Conservation (phyloP, 2,797 vertebrate species). For the Kryptopterus vitreolus region DNA sequence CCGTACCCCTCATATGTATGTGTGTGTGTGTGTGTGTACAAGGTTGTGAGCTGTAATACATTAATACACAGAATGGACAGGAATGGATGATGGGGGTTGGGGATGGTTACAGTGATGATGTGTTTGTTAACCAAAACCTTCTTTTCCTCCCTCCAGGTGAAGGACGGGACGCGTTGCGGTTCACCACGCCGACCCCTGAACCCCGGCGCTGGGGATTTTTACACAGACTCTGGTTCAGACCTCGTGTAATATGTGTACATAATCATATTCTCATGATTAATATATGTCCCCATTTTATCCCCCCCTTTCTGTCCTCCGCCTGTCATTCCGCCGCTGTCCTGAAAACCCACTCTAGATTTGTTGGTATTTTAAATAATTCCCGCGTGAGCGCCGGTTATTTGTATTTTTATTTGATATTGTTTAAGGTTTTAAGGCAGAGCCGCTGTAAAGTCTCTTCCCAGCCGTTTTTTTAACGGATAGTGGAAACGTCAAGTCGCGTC, state of each 20-base stretch:
- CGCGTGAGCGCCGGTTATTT: conserved; percentile 26
- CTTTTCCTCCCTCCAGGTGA: conserved; percentile 34
- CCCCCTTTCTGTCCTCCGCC: conserved; percentile 49
- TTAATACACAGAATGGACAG: too few species aligned
- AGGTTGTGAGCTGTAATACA: too few species aligned
- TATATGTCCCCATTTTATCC: conserved; percentile 62
- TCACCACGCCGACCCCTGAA: conserved; percentile 11
- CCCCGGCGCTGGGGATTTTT: conserved; percentile 8
- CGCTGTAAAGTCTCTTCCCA: conserved; percentile 13
- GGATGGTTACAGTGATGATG: too few species aligned
- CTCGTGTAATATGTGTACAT: conserved; percentile 76
- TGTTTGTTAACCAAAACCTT: background rate
- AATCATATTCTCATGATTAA: conserved; percentile 67
- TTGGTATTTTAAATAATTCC: conserved; percentile 61
- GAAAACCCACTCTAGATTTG: conserved; percentile 53
- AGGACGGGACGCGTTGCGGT: conserved; percentile 22
- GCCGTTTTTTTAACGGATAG: background rate
- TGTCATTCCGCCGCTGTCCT: conserved; percentile 66
- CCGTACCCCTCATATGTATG: too few species aligned
- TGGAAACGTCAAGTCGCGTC: too few species aligned
- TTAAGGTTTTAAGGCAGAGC: conserved; percentile 32
- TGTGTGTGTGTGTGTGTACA: too few species aligned
- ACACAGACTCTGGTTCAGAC: conserved; percentile 52
- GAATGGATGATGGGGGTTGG: too few species aligned
- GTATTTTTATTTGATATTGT: background rate